Evolutionary conservation across 2,797 vertebrate species (phyloP), one percentile per base, ranked within the genome.

Genomic region (Sardinella longiceps): DNA sequence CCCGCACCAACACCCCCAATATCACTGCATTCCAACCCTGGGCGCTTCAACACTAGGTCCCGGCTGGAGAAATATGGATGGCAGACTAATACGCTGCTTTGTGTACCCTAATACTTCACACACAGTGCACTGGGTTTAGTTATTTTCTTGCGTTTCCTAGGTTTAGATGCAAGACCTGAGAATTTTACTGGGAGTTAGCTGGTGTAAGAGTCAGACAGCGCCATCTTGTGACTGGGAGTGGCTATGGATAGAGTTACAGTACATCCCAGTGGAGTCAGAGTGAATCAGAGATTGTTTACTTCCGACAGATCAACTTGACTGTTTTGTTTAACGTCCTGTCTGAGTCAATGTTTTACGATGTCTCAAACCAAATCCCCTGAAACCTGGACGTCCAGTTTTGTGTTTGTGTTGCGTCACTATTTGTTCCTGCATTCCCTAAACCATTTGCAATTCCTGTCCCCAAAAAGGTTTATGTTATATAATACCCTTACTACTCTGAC

Each of bases 61-160:
- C 43, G 70, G 70, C 18, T 43, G 18, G 3, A 77, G n/a, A 39
- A 77, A 33, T 7, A 77, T 77, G 70, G 70, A 77, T 39, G 33
- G 20, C 70, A 77, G 70, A 77, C 37, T 77, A 18, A 77, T 28
- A 23, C 23, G 70, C 43, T 77, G 70, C 37, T 39, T 37, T 37
- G 66, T 74, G 66, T 74, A 77, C 23, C 20, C 18, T 33, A 77
- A 37, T 77, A 77, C 33, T 77, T 77, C 33, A 43, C 70, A 43
- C 18, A 4, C 37, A 4, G 39, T 14, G 15, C 1, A 1, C 43
- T 77, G 20, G 33, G 37, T 43, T 43, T 43, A 23, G 15, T 70
- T 58, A 1, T 23, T 74, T 43, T 77, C 33, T 15, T 77, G 14
- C 37, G 0, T 37, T 39, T 74, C 37, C 33, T 74, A 18, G 12